Conservation (phyloP, 2,797 vertebrate species). For the Betta splendens region DNA sequence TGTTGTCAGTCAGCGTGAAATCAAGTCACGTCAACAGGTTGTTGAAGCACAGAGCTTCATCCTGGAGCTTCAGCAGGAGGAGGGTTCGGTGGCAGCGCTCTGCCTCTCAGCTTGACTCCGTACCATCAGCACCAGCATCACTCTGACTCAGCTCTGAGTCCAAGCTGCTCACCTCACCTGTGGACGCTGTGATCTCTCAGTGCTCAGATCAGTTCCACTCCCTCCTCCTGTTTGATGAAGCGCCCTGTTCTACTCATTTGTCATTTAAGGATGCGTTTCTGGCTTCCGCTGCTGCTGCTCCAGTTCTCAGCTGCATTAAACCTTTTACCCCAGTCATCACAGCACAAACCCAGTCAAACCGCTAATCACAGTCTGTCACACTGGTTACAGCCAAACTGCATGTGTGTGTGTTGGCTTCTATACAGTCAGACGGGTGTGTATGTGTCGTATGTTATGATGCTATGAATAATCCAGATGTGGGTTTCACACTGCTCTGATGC, state of each 20-base stretch:
- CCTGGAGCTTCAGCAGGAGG: too few species aligned
- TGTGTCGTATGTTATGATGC: slow-evolving; percentile 23
- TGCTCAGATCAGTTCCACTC: too few species aligned
- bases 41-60: too few species aligned
- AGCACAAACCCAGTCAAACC: slow-evolving; percentile 2
- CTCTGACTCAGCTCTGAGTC: too few species aligned
- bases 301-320: slow-evolving; percentile 14
- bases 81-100: too few species aligned
- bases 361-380: neutral
- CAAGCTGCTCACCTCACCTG: too few species aligned
- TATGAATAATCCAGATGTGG: slow-evolving; percentile 35
- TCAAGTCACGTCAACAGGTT: too few species aligned
- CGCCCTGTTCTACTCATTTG: neutral
- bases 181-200: too few species aligned
- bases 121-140: too few species aligned
- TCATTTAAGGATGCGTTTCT: neutral
- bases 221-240: neutral
- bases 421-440: slow-evolving; percentile 38
- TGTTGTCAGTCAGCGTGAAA: too few species aligned
- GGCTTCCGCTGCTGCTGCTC: neutral
- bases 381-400: neutral
- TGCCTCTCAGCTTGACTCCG: too few species aligned
- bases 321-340: neutral
- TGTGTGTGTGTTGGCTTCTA: neutral
- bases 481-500: slow-evolving; percentile 10